phyloP scores from a whole-genome alignment of 2,113 vertebrate genomes.

The Dolichotis patagonum region DNA sequence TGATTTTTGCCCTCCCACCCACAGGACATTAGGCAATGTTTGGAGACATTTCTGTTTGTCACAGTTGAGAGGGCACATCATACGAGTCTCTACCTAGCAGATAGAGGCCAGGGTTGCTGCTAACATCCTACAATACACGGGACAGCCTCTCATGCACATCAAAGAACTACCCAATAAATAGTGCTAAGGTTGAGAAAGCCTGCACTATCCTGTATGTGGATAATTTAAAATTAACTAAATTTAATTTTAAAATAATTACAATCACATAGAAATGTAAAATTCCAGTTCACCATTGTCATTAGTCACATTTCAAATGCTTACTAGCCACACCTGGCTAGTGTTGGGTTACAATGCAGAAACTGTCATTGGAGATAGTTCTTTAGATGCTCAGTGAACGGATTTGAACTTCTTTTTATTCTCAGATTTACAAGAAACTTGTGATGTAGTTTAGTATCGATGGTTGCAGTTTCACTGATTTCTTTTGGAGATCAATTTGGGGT shows the following conservation, averaged over 20 bases:
- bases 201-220: not conserved
- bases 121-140: not conserved
- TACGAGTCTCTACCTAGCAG: not conserved
- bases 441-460: conserved; percentile 4
- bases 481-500: conserved; percentile 21
- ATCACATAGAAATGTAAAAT: not conserved
- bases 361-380: not conserved
- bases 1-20: not conserved
- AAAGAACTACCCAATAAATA: not conserved
- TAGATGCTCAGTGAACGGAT: not conserved
- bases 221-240: not conserved
- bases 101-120: not conserved
- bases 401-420: conserved; percentile 48
- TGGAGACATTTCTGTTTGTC: not conserved
- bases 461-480: not conserved
- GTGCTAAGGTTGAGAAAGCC: not conserved
- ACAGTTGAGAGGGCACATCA: not conserved
- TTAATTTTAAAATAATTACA: not conserved
- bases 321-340: not conserved
- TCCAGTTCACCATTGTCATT: not conserved
- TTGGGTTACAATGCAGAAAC: not conserved
- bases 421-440: conserved; percentile 33
- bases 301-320: not conserved
- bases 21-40: not conserved
- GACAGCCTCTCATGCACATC: not conserved